Conservation (phyloP, 2,888 invertebrate genomes). For the Nemurella pictetii region DNA sequence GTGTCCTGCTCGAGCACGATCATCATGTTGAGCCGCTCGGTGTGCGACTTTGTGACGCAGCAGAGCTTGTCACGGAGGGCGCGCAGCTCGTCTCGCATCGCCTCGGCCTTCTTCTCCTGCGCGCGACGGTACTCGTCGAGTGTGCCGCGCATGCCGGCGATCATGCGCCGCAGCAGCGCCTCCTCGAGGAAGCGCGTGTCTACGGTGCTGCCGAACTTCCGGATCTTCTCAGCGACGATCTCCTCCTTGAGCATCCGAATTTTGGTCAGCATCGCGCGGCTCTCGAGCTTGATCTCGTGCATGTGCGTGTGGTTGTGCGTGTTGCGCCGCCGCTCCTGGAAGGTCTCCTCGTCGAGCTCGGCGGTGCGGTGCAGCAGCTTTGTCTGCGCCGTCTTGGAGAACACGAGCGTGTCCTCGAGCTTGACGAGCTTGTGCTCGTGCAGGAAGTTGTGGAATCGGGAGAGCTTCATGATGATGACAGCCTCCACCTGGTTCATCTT, state of each 20-base stretch:
- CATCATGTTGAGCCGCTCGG: constrained; percentile 59
- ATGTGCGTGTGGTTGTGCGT: constrained; percentile 70
- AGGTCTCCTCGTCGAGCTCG: constrained; percentile 67
- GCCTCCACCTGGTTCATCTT: constrained; percentile 77
- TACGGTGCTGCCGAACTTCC: constrained; percentile 61
- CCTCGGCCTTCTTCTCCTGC: constrained; percentile 54
- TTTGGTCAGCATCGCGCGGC: constrained; percentile 65
- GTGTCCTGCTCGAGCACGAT: constrained; percentile 60
- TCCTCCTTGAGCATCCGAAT: constrained; percentile 61
- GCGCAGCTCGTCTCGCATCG: constrained; percentile 50
- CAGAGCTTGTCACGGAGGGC: constrained; percentile 53
- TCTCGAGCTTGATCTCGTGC: constrained; percentile 70
- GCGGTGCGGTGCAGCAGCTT: constrained; percentile 64
- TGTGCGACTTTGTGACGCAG: constrained; percentile 56
- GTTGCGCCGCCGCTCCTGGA: constrained; percentile 62
- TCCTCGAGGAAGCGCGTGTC: constrained; percentile 61
- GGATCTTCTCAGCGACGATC: constrained; percentile 56
- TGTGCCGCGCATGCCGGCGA: constrained; percentile 59
- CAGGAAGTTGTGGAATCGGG: constrained; percentile 65
- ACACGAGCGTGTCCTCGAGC: constrained; percentile 60
- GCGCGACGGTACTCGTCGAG: constrained; percentile 54
- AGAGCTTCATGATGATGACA: constrained; percentile 67
- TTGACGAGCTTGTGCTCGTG: constrained; percentile 53
- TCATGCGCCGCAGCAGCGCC: constrained; percentile 58
- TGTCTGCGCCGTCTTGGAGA: constrained; percentile 62